Evolutionary conservation across 2,113 vertebrate genomes (phyloP).

Genomic region (Ageneiosus marmoratus): DNA sequence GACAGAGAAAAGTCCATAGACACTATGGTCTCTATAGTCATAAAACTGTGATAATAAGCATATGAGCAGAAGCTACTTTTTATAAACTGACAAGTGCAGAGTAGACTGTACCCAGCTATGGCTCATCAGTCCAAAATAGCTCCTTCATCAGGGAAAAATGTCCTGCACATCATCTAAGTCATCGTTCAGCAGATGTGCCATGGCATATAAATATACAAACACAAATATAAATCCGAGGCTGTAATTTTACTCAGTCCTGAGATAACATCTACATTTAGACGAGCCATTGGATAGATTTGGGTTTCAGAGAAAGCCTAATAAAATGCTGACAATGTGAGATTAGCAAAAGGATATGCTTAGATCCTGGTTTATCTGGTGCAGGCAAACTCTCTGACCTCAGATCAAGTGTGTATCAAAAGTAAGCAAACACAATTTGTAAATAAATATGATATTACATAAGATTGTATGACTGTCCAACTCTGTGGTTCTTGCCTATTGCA

Average conservation of each 20-base stretch:
- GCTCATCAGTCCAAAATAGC: slow-evolving; percentile 56
- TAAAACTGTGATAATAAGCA: neutral
- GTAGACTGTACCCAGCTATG: slow-evolving; percentile 1
- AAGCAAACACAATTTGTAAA: neutral
- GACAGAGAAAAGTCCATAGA: slow-evolving; percentile 49
- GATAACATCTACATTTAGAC: slow-evolving; percentile 45
- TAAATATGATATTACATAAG: neutral
- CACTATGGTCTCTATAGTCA: too few species aligned
- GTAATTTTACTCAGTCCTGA: slow-evolving; percentile 50
- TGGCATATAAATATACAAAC: slow-evolving; percentile 22
- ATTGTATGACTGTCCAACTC: neutral
- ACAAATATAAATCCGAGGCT: slow-evolving; percentile 45
- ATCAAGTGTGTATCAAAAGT: neutral
- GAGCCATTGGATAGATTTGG: slow-evolving; percentile 42
- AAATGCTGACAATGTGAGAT: slow-evolving; percentile 52
- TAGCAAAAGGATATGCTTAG: slow-evolving; percentile 26
- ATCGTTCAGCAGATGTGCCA: slow-evolving; percentile 41
- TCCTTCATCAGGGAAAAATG: slow-evolving; percentile 50
- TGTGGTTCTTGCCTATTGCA: neutral
- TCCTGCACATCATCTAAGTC: slow-evolving; percentile 42
- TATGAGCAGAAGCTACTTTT: neutral
- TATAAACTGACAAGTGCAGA: slow-evolving; percentile 1
- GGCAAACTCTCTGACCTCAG: slow-evolving; percentile 10
- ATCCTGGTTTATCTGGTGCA: slow-evolving; percentile 19
- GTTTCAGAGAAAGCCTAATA: slow-evolving; percentile 43